Percentiles rank a stretch among this genome's conserved stretches.
These are phyloP conservation scores for Lamprologus callipterus DNA, from an alignment of 2,113 vertebrate species.

Conservation along the genomic window DNA sequence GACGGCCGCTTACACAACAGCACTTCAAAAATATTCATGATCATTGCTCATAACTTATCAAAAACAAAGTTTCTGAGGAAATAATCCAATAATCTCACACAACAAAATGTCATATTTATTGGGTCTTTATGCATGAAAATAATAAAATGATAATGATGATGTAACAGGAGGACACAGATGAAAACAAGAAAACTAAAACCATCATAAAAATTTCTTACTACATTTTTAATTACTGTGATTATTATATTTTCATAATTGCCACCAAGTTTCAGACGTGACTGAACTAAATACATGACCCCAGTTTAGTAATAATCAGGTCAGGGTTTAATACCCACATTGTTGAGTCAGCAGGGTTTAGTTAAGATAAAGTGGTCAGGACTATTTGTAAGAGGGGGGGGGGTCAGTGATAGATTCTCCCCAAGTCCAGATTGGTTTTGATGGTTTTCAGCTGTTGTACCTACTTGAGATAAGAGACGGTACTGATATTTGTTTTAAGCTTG, in stretches of 20 bases:
- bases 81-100: neutral
- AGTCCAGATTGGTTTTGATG: neutral
- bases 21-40: neutral
- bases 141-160: neutral
- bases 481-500: neutral
- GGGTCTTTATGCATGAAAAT: neutral
- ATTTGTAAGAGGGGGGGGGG: neutral
- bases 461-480: neutral
- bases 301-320: neutral
- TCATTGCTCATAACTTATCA: neutral
- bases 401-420: neutral
- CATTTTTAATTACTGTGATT: neutral
- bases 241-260: neutral
- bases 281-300: neutral
- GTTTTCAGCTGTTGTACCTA: neutral
- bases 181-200: neutral
- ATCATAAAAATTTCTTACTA: neutral
- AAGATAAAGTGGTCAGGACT: neutral
- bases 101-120: neutral
- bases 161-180: neutral
- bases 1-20: neutral
- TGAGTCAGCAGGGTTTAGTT: neutral
- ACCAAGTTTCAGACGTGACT: neutral
- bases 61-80: neutral
- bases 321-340: neutral